phyloP scores from a whole-genome alignment of 2,888 invertebrate genomes.

The Tetragnatha montana region DNA sequence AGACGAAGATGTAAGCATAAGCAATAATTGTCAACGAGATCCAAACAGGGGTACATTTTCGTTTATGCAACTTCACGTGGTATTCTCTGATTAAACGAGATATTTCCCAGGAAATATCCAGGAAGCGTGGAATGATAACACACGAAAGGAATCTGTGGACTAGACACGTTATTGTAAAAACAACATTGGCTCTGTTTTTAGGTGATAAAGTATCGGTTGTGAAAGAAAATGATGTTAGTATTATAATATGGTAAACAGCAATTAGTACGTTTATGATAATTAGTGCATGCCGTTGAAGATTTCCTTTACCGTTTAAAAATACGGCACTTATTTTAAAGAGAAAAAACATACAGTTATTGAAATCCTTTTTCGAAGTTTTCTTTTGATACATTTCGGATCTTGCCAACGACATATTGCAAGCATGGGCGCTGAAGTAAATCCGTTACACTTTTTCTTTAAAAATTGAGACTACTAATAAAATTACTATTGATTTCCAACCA shows the following conservation, averaged over 20 bases:
- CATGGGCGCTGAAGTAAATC: too few relatives aligned
- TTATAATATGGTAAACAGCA: neutral
- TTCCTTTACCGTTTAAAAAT: neutral
- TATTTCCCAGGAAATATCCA: neutral
- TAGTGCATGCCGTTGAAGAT: neutral
- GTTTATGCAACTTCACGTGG: neutral
- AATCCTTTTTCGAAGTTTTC: too few relatives aligned
- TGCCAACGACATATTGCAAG: too few relatives aligned
- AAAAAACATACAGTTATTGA: neutral
- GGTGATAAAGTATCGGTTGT: neutral
- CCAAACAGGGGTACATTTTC: neutral
- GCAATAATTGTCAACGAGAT: neutral
- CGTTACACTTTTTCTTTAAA: too few relatives aligned
- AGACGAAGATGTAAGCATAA: neutral
- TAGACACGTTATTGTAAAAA: neutral
- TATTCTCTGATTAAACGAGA: neutral
- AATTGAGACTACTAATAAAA: too few relatives aligned
- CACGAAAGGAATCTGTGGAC: neutral
- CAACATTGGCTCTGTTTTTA: neutral
- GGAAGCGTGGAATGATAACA: neutral
- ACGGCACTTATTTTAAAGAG: neutral
- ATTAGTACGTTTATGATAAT: neutral
- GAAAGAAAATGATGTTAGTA: neutral
- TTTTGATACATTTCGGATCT: too few relatives aligned
- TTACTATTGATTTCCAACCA: too few relatives aligned